Percentiles rank a stretch among this genome's conserved stretches.
Evolutionary conservation across 1,140 invertebrate species (phyloP).

Genomic region (Drosophila chauvacae): DNA sequence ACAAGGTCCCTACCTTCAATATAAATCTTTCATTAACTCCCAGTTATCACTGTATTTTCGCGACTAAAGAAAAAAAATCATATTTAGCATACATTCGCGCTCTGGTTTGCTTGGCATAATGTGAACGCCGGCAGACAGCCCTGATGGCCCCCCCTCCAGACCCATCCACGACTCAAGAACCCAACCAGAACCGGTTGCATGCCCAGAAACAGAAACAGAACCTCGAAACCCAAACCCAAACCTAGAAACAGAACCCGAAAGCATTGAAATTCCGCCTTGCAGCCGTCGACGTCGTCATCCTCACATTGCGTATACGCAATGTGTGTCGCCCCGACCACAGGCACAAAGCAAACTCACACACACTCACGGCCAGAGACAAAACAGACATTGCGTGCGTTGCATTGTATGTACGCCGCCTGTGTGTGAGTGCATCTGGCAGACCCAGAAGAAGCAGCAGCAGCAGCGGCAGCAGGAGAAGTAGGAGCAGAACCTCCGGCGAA

Average conservation of each 20-base stretch:
- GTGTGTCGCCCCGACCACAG: conserved; percentile 72
- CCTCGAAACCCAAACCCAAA: conserved; percentile 18
- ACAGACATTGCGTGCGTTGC: conserved; percentile 70
- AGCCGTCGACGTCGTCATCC: conserved; percentile 56
- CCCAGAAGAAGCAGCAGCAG: conserved; percentile 28
- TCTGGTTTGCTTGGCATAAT: conserved; percentile 68
- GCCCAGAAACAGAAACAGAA: conserved; percentile 20
- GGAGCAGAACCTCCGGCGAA: conserved; percentile 33
- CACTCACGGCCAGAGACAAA: conserved; percentile 28
- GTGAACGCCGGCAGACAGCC: conserved; percentile 61
- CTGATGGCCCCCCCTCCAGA: conserved; percentile 18
- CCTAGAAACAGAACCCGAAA: conserved; percentile 19
- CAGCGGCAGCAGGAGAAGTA: not conserved
- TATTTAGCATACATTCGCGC: conserved; percentile 83
- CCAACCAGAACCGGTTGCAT: conserved; percentile 17
- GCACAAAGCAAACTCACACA: conserved; percentile 37
- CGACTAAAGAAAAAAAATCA: conserved; percentile 58
- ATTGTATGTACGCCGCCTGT: conserved; percentile 49
- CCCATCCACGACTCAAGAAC: not conserved
- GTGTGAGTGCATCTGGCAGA: conserved; percentile 49
- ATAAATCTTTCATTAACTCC: not conserved
- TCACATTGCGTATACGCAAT: conserved; percentile 68
- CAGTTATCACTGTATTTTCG: conserved; percentile 21
- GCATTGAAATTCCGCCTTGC: conserved; percentile 69
- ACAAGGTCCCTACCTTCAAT: not conserved